Conservation (phyloP, 2,113 vertebrate species). For the Hippoglossus stenolepis region DNA sequence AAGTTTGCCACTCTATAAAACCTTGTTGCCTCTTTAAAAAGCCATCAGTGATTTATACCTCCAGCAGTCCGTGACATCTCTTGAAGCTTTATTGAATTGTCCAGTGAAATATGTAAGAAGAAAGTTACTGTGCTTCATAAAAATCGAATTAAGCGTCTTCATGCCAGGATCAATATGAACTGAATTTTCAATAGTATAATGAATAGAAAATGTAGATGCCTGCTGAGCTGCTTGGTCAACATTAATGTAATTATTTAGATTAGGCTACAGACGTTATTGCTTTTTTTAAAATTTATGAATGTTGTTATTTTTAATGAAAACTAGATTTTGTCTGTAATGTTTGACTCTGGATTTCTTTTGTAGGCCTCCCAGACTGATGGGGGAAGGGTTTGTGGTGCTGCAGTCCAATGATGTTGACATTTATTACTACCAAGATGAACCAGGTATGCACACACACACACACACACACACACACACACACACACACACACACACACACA, state of each 20-base stretch:
- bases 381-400: conserved; percentile 99
- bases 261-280: not conserved
- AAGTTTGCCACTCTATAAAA: conserved; percentile 9
- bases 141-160: not conserved
- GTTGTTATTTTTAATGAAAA: not conserved
- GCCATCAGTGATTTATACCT: conserved; percentile 16
- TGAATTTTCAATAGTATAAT: not conserved
- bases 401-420: conserved; percentile 99
- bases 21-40: not conserved
- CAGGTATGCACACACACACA: conserved; percentile 82
- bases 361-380: conserved; percentile 97
- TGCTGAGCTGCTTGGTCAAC: not conserved
- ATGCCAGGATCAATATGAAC: not conserved
- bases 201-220: no score
- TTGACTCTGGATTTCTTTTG: not conserved
- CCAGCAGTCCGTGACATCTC: conserved; percentile 12
- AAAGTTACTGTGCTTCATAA: not conserved
- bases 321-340: not conserved
- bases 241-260: not conserved
- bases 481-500: no score
- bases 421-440: conserved; percentile 98
- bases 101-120: not conserved
- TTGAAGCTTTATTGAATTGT: conserved; percentile 4
- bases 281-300: not conserved
- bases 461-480: not conserved